Evolutionary conservation across 1,140 invertebrate genomes (phyloP).

Genomic region (Pemphigus obesinymphae): DNA sequence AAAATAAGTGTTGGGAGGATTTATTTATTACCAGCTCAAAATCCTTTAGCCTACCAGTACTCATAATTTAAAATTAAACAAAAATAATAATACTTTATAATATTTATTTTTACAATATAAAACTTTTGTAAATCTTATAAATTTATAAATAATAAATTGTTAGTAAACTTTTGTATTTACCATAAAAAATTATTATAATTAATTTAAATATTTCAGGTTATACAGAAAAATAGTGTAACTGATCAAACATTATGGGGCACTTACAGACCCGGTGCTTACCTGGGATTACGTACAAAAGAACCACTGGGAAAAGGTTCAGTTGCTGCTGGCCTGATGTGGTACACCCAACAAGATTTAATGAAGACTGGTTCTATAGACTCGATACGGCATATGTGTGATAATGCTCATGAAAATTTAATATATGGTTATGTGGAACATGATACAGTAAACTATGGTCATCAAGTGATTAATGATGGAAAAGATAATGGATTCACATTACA

Average conservation of each 20-base stretch:
- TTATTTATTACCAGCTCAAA: too few species aligned
- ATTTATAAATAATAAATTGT: too few species aligned
- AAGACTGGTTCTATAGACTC: conserved; percentile 52
- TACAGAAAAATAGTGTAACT: conserved; percentile 61
- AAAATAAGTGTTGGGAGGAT: too few species aligned
- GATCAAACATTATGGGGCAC: conserved; percentile 66
- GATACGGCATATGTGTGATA: conserved; percentile 86
- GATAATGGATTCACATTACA: conserved; percentile 72
- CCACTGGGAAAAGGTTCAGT: conserved; percentile 64
- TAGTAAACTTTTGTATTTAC: too few species aligned
- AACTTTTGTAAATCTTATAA: too few species aligned
- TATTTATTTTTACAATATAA: too few species aligned
- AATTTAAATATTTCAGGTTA: conserved; percentile 51
- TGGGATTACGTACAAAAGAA: conserved; percentile 84
- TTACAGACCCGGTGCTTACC: conserved; percentile 82
- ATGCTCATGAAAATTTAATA: conserved; percentile 73
- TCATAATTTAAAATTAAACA: too few species aligned
- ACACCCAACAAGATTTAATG: conserved; percentile 66
- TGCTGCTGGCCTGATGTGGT: conserved; percentile 95
- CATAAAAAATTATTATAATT: background rate
- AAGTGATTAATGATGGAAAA: conserved; percentile 64
- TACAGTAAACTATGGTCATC: conserved; percentile 84
- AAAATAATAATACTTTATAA: too few species aligned
- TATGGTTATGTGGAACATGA: conserved; percentile 91
- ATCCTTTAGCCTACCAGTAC: too few species aligned